phyloP scores from a whole-genome alignment of 2,888 invertebrate genomes.

The Rhogogaster chlorosoma region DNA sequence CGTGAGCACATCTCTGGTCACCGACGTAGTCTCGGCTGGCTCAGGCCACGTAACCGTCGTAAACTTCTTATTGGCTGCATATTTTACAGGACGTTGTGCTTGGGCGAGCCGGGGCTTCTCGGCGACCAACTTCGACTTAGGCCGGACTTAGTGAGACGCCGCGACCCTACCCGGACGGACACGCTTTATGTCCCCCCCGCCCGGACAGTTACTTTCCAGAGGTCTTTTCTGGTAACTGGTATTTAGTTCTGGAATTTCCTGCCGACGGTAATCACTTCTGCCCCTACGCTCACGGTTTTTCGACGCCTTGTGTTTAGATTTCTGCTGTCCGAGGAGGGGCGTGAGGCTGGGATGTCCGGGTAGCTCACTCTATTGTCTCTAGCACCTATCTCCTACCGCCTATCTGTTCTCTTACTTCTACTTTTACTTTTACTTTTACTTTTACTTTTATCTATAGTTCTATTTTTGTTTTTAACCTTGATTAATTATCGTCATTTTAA shows the following conservation, averaged over 20 bases:
- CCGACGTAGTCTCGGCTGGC: constrained; percentile 28
- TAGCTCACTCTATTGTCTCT: neutral
- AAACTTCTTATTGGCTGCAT: neutral
- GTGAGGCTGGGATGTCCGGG: neutral
- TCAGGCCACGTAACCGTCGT: neutral
- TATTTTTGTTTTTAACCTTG: too few species aligned
- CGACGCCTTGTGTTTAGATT: neutral
- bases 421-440: too few species aligned
- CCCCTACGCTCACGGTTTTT: neutral
- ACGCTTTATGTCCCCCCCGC: neutral
- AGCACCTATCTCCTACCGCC: neutral
- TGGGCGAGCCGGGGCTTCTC: neutral
- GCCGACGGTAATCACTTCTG: neutral
- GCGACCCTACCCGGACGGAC: neutral
- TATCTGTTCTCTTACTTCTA: too few species aligned
- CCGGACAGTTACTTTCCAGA: neutral
- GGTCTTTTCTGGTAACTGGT: neutral
- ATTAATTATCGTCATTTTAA: too few species aligned
- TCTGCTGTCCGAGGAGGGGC: neutral
- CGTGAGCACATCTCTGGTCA: neutral
- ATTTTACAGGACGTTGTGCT: neutral
- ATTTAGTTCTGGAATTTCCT: constrained; percentile 22
- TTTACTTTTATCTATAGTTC: too few species aligned
- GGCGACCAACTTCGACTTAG: neutral
- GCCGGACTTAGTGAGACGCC: neutral